These are phyloP conservation scores for Drosophila watanabei DNA, from an alignment of 1,140 invertebrate species.

Conservation along the genomic window DNA sequence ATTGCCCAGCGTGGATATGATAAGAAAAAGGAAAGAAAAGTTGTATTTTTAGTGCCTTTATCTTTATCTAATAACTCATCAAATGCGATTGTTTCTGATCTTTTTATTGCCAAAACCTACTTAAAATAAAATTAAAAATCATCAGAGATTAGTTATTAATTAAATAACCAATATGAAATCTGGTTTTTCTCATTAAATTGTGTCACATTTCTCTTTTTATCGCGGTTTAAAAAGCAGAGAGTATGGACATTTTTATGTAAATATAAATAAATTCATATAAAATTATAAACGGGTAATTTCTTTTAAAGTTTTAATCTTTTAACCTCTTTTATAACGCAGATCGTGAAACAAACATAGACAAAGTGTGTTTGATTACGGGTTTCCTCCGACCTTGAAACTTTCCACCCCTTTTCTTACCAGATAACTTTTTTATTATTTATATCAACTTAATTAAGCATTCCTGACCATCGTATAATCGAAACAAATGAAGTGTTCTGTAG, in stretches of 20 bases:
- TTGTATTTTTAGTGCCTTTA: neutral
- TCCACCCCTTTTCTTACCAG: neutral
- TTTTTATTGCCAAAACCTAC: neutral
- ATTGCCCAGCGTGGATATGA: slow-evolving; percentile 3
- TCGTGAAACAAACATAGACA: too few species aligned
- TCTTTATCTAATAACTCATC: neutral
- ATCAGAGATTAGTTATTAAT: neutral
- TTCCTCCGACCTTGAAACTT: neutral
- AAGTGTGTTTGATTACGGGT: too few species aligned
- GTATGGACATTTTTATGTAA: neutral
- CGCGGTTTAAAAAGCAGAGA: neutral
- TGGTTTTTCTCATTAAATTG: neutral
- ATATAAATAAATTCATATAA: too few species aligned
- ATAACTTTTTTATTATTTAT: neutral
- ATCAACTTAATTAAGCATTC: neutral
- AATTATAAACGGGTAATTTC: too few species aligned
- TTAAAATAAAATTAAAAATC: neutral
- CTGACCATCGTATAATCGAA: neutral
- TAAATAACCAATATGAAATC: neutral
- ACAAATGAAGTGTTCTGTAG: too few species aligned
- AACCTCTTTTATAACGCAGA: too few species aligned
- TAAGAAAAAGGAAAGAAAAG: too few species aligned
- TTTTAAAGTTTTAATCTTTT: too few species aligned
- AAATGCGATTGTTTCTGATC: neutral
- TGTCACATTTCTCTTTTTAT: neutral